Conservation (phyloP, 2,888 invertebrate genomes). For the Hesperia comma region DNA sequence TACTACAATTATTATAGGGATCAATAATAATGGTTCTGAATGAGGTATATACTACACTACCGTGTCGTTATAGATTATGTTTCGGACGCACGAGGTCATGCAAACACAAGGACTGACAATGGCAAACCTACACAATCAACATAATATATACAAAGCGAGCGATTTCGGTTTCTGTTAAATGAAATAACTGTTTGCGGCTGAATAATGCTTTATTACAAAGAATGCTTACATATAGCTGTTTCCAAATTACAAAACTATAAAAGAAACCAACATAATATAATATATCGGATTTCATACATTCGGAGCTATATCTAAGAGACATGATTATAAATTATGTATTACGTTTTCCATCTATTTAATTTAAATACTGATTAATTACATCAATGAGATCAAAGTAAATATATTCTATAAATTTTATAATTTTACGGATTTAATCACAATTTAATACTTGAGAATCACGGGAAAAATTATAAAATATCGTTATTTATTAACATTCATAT, state of each 20-base stretch:
- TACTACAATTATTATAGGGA: neutral
- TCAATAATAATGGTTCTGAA: neutral
- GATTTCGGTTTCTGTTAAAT: constrained; percentile 60
- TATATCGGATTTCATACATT: constrained; percentile 47
- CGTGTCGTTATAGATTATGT: constrained; percentile 8
- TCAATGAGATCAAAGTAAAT: constrained; percentile 59
- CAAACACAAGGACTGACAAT: constrained; percentile 67
- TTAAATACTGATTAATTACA: constrained; percentile 51
- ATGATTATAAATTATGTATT: constrained; percentile 48
- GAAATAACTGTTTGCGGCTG: constrained; percentile 75
- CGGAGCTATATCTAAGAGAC: constrained; percentile 51
- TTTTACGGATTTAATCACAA: constrained; percentile 46
- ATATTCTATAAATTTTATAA: constrained; percentile 44
- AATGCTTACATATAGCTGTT: constrained; percentile 74
- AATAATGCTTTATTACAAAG: constrained; percentile 81
- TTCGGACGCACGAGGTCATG: constrained; percentile 46
- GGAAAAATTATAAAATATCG: constrained; percentile 56
- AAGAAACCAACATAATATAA: constrained; percentile 48
- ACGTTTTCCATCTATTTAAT: constrained; percentile 41
- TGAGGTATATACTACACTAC: neutral
- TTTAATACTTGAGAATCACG: constrained; percentile 50
- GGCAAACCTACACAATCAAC: constrained; percentile 83
- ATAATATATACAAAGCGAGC: constrained; percentile 65
- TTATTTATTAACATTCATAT: constrained; percentile 28
- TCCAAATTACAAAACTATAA: constrained; percentile 71